Percentiles rank a stretch among this genome's conserved stretches.
phyloP scores from a whole-genome alignment of 2,888 invertebrate genomes.

The Ectobius pallidus region DNA sequence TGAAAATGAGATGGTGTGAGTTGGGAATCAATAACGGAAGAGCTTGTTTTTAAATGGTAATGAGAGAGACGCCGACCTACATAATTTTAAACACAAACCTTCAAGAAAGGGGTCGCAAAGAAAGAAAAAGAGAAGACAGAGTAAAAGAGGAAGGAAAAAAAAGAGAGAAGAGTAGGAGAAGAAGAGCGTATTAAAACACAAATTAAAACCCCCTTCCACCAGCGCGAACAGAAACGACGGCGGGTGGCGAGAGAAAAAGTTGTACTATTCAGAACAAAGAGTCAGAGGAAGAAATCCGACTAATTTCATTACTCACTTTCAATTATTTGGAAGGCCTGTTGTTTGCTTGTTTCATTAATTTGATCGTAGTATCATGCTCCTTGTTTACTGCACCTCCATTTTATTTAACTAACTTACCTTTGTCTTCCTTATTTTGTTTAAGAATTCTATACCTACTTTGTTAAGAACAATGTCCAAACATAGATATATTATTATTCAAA shows the following conservation, averaged over 20 bases:
- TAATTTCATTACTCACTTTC: conserved; percentile 19
- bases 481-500: no score
- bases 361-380: no score
- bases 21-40: conserved; percentile 31
- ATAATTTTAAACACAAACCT: conserved; percentile 15
- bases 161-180: no score
- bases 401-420: no score
- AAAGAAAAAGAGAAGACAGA: neutral
- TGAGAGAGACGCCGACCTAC: conserved; percentile 19
- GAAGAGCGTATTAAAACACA: neutral
- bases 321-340: conserved; percentile 2
- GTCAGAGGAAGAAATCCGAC: conserved; percentile 13
- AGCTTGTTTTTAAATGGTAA: conserved; percentile 40
- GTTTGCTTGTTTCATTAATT: neutral
- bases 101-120: neutral
- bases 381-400: no score
- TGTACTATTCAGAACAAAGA: conserved; percentile 18
- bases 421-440: no score
- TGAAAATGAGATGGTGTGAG: neutral
- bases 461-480: no score
- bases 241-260: neutral
- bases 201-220: conserved; percentile 7
- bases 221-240: no score
- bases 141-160: no score
- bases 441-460: no score